These are phyloP conservation scores for Pristionchus pacificus DNA, from an alignment of 1,140 invertebrate species.

Conservation along the genomic window DNA sequence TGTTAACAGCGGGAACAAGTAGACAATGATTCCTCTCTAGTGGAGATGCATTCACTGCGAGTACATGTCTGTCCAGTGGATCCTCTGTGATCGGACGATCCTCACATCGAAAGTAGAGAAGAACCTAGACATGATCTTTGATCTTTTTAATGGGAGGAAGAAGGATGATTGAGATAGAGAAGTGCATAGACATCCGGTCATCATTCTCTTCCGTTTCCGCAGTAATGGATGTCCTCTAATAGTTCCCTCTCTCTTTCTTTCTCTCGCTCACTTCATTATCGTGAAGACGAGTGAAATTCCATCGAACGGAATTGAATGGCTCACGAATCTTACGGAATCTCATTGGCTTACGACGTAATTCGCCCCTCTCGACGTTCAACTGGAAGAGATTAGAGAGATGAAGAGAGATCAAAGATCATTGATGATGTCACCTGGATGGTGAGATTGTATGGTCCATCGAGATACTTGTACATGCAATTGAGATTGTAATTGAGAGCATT, in stretches of 20 bases:
- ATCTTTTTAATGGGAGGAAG: slow-evolving; percentile 29
- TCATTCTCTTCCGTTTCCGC: too few relatives aligned
- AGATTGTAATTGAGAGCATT: slow-evolving; percentile 51
- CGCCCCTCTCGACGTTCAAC: slow-evolving; percentile 53
- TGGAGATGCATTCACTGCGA: slow-evolving; percentile 52
- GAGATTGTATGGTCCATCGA: slow-evolving; percentile 51
- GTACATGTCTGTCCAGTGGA: slow-evolving; percentile 40
- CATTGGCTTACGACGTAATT: slow-evolving; percentile 51
- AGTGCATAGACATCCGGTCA: not conserved
- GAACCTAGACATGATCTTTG: too few relatives aligned
- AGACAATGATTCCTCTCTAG: slow-evolving; percentile 49
- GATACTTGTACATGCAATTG: slow-evolving; percentile 53
- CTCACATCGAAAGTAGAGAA: slow-evolving; percentile 41
- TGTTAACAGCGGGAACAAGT: slow-evolving; percentile 46
- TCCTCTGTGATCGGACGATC: slow-evolving; percentile 42
- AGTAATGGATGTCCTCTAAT: too few relatives aligned
- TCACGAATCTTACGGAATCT: slow-evolving; percentile 46
- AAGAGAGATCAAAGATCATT: too few relatives aligned
- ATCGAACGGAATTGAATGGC: slow-evolving; percentile 47
- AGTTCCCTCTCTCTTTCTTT: too few relatives aligned
- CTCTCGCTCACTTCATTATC: slow-evolving; percentile 29
- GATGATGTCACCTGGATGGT: slow-evolving; percentile 51
- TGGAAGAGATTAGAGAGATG: slow-evolving; percentile 36
- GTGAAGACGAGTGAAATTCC: slow-evolving; percentile 50
- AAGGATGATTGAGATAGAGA: not conserved